Percentiles rank a stretch among this genome's conserved stretches.
These are phyloP conservation scores for Leptinotarsa undecemlineata DNA, from an alignment of 1,140 invertebrate species.

Conservation along the genomic window DNA sequence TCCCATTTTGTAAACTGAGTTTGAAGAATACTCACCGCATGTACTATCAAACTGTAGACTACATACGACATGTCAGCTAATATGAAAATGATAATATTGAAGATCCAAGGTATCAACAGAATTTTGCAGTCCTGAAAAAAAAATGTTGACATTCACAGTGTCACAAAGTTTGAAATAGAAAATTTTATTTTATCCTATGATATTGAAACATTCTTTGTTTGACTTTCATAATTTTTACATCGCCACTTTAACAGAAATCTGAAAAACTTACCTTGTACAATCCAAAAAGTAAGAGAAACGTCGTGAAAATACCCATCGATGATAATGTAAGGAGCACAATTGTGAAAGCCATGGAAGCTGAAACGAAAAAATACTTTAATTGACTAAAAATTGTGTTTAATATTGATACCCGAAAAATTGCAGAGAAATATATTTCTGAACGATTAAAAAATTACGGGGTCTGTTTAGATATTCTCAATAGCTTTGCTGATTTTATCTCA, in stretches of 20 bases:
- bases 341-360: slow-evolving; percentile 60
- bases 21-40: slow-evolving; percentile 38
- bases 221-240: too few species aligned
- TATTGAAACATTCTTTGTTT: too few species aligned
- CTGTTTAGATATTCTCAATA: too few species aligned
- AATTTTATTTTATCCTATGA: too few species aligned
- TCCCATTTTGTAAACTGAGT: too few species aligned
- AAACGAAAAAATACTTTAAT: slow-evolving; percentile 36
- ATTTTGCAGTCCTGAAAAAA: slow-evolving; percentile 44
- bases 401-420: too few species aligned
- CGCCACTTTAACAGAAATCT: too few species aligned
- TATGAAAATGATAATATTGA: slow-evolving; percentile 44
- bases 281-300: slow-evolving; percentile 59
- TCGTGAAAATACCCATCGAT: slow-evolving; percentile 58
- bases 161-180: too few species aligned
- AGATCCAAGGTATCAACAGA: slow-evolving; percentile 45
- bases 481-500: too few species aligned
- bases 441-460: too few species aligned
- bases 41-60: slow-evolving; percentile 40
- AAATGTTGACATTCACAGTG: background rate
- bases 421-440: too few species aligned
- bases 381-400: too few species aligned
- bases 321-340: slow-evolving; percentile 57
- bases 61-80: slow-evolving; percentile 41
- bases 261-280: slow-evolving; percentile 56